Percentiles rank a stretch among this genome's conserved stretches.
These are phyloP conservation scores for Drosophila pectinifera DNA, from an alignment of 1,140 invertebrate species.

Conservation along the genomic window DNA sequence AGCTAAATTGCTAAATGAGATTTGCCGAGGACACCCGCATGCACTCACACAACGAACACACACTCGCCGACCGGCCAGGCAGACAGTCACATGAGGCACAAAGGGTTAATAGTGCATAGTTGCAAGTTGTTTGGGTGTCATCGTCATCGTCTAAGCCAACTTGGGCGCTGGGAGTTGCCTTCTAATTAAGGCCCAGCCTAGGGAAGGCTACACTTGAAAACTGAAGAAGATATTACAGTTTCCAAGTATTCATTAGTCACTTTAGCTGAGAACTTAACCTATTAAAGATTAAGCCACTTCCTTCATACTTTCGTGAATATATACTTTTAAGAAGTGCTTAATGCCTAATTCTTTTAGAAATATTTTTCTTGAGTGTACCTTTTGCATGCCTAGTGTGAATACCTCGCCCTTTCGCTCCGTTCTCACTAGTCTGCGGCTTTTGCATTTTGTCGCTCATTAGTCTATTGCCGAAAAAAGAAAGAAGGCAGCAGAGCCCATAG, in stretches of 20 bases:
- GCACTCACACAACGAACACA: constrained; percentile 16
- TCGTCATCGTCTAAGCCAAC: constrained; percentile 68
- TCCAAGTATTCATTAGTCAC: background rate
- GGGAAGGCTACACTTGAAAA: constrained; percentile 21
- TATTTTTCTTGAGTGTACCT: constrained; percentile 8
- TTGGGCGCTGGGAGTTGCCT: constrained; percentile 57
- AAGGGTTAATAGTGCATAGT: constrained; percentile 81
- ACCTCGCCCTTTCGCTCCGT: constrained; percentile 11
- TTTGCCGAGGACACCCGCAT: constrained; percentile 70
- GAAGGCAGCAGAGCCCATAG: constrained; percentile 31
- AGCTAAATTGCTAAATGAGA: constrained; percentile 84
- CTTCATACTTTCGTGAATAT: background rate
- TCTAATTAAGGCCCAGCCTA: constrained; percentile 70
- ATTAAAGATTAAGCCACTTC: too few relatives aligned
- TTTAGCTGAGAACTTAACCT: too few relatives aligned
- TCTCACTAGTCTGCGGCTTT: constrained; percentile 47
- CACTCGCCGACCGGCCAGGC: background rate
- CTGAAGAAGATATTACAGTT: too few relatives aligned
- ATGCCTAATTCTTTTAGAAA: too few relatives aligned
- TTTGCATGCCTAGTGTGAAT: constrained; percentile 70
- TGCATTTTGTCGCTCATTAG: constrained; percentile 83
- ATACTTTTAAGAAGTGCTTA: background rate
- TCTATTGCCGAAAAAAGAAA: constrained; percentile 79
- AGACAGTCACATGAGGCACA: constrained; percentile 61
- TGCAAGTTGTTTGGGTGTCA: constrained; percentile 70